Base-by-base conservation (phyloP, 2,888 invertebrate genomes). In the Polylopha cassiicola region DNA sequence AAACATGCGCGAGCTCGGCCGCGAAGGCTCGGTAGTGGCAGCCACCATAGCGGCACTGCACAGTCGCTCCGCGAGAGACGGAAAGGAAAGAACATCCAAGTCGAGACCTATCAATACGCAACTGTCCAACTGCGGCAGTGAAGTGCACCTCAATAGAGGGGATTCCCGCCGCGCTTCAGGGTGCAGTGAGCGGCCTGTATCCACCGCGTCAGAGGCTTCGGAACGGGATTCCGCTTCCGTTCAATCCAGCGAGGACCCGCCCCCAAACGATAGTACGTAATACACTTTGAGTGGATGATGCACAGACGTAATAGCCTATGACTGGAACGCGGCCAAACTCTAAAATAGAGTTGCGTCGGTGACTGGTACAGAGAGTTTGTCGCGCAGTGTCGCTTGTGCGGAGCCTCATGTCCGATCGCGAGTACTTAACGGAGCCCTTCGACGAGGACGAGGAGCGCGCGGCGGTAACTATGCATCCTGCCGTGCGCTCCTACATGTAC, bases 11-110 rank as follows among this genome's bases (percentile, higher is more conserved):
- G 86, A 86, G 79, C 71, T 77, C 75, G 78, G 85, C 74, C 84
- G 87, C 67, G 84, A 77, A 70, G 86, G 87, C 69, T 85, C 88
- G 63, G 80, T 89, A 50, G 90, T 90, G 47, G 89, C 90, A 45
- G 88, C 89, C 65, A 79, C 81, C 66, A 81, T 79, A 63, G 84
- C 80, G 52, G 74, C 76, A 55, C 70, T 80, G 57, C 78, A 80
- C 77, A 77, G 75, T 63, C 81, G 81, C 45, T 62, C 72, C 51
- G 66, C 67, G 49, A 67, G 58, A 54, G 76, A 76, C 51, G 71
- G 68, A 47, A 79, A 81, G 62, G 53, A 63, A 54, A 71, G 64
- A 43, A 47, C 66, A 53, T 47, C 66, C 61, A 77, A 75, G 66
- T 53, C 68, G 56, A 74, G 71, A 48, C 59, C 65, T 55, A 55